phyloP scores from a whole-genome alignment of 2,797 vertebrate species.

The Danio jaintianensis region DNA sequence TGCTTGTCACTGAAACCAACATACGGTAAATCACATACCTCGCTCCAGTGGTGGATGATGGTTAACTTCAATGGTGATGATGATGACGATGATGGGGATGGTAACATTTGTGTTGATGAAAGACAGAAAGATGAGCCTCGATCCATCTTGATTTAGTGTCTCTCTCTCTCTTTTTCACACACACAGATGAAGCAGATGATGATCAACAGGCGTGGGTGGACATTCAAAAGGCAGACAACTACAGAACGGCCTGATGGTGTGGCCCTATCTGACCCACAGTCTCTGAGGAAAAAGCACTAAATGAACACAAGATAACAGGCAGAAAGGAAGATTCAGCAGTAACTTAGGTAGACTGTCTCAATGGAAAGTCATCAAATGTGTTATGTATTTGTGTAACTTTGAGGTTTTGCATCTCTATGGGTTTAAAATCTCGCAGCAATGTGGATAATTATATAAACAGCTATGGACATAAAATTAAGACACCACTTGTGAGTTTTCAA shows the following conservation, averaged over 20 bases:
- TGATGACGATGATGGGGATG: slow-evolving; percentile 60
- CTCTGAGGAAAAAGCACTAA: slow-evolving; percentile 8
- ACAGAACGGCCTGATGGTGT: not conserved
- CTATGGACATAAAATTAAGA: too few relatives aligned
- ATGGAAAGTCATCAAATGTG: too few relatives aligned
- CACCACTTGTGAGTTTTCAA: too few relatives aligned
- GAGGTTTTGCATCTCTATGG: too few relatives aligned
- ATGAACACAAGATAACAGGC: not conserved
- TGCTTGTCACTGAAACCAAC: slow-evolving; percentile 17
- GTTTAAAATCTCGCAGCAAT: too few relatives aligned
- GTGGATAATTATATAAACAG: too few relatives aligned
- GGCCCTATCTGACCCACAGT: slow-evolving; percentile 7
- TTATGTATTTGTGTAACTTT: too few relatives aligned
- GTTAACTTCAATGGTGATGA: slow-evolving; percentile 53
- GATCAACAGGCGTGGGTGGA: slow-evolving; percentile 20
- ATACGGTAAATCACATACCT: slow-evolving; percentile 37
- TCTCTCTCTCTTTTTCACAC: slow-evolving; percentile 4
- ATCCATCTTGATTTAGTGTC: slow-evolving; percentile 24
- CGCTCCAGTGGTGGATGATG: slow-evolving; percentile 15
- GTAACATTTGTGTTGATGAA: slow-evolving; percentile 60
- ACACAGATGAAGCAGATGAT: slow-evolving; percentile 16
- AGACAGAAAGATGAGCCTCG: slow-evolving; percentile 56
- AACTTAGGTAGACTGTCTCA: too few relatives aligned
- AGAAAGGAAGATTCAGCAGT: too few relatives aligned
- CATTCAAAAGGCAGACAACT: slow-evolving; percentile 6